Base-by-base conservation (phyloP, 2,888 invertebrate genomes). In the Scaptomyza flava region DNA sequence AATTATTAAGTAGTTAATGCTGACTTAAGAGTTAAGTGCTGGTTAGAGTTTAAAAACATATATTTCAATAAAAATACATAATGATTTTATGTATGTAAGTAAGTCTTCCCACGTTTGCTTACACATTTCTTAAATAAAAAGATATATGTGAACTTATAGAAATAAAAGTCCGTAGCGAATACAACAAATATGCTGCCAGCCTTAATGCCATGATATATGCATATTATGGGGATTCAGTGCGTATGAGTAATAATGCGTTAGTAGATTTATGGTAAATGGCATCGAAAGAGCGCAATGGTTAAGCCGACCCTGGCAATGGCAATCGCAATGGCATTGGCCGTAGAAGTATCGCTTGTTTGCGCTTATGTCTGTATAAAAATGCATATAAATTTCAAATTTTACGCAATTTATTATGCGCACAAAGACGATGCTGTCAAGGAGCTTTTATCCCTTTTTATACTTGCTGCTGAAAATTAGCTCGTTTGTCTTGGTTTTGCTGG, bases 201-300 rank as follows among this genome's bases (percentile, higher is more conserved):
- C 59, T 87, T 87, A 84, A 84, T 76, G 64, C 79, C 54, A 45
- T 87, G 81, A 83, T 81, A 81, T 78, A 86, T 83, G 58, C 45
- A 51, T 72, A 58, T 61, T 30, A 23, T 46, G 12, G 17, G 17
- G 9, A 38, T 31, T 8, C 75, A 67, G 68, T 84, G 85, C 83
- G 83, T 87, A 87, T 87, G 77, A 79, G 82, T 87, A 83, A 83
- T 84, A 87, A 73, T 77, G 63, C 84, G 74, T 53, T 60, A 58
- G 87, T 75, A 77, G 82, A 83, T 83, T 83, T 83, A 83, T 83
- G 87, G 74, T 66, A 47, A 62, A 69, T 63, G 73, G 57, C 59
- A 69, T 53, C 45, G 56, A 42, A 41, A 33, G 57, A 43, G 42
- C 42, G 42, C 34, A 50, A 56, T 46, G 34, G 6, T 56, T 61